Conservation (phyloP, 2,113 vertebrate species). For the Mirounga angustirostris region DNA sequence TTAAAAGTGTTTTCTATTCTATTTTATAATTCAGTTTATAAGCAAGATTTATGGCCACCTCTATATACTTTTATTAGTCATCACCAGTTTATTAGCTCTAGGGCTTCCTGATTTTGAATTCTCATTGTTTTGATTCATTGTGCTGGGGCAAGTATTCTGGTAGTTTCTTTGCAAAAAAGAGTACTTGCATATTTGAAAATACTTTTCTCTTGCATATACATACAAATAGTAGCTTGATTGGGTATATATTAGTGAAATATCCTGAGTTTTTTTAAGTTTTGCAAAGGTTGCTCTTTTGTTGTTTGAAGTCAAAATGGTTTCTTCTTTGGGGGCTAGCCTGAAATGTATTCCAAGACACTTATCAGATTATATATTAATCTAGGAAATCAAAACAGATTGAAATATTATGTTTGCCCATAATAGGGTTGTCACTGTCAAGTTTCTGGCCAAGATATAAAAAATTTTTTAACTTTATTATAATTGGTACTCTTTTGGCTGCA, state of each 20-base stretch:
- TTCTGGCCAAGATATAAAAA: not conserved
- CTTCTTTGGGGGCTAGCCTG: not conserved
- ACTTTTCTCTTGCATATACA: not conserved
- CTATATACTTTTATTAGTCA: not conserved
- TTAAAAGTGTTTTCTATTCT: not conserved
- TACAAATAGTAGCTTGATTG: not conserved
- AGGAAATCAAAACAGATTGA: not conserved
- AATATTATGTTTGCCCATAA: not conserved
- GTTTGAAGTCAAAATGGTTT: not conserved
- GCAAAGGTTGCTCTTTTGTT: not conserved
- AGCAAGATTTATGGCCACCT: not conserved
- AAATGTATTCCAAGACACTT: not conserved
- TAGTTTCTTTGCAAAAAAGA: not conserved
- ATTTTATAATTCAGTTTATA: not conserved
- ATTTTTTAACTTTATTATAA: not conserved
- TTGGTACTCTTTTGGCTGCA: not conserved
- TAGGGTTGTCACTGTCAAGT: not conserved
- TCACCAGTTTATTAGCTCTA: not conserved
- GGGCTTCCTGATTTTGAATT: slow-evolving; percentile 19
- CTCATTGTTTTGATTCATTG: not conserved
- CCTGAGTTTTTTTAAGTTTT: not conserved
- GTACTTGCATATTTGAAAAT: not conserved
- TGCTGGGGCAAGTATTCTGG: not conserved
- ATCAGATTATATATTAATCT: not conserved
- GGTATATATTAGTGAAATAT: not conserved